Base-by-base conservation (phyloP, 2,888 invertebrate species). In the Agrochola lychnidis region DNA sequence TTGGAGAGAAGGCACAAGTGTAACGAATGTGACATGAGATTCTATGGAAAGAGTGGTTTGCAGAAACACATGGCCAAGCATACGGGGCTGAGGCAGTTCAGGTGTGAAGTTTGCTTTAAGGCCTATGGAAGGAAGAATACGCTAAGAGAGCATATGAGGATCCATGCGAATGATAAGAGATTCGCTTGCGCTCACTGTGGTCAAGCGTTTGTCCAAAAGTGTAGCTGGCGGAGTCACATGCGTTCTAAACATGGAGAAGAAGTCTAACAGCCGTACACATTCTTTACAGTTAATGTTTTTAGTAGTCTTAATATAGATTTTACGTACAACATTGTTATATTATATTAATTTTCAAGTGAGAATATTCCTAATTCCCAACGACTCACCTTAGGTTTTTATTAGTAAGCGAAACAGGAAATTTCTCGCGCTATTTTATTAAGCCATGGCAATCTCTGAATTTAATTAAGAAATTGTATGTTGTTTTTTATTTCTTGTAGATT, bases 1-100 rank as follows among this genome's bases (percentile, higher is more conserved):
- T 86, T 93, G 89, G 94, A 95, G 75, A 88, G 92, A 42, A 91
- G 92, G 22, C 96, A 95, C 57, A 93, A 92, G 36, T 97, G 97
- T 67, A 88, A 89, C 0, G 92, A 96, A 16, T 97, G 97, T 61
- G 95, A 94, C 0, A 95, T 94, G 89, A 89, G 88, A 10, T 94
- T 94, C 59, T 95, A 92, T 72, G 87, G 87, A 0, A 88, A 87
- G 45, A 89, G 89, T 25, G 84, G 86, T 22, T 77, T 95, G 63
- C 85, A 89, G 16, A 89, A 90, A 4, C 95, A 95, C 25, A 91
- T 93, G 91, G 85, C 91, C 0, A 93, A 92, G 59, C 95, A 95
- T 63, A 92, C 93, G 0, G 93, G 93, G 0, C 57, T 90, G 22
- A 90, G 91, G 40, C 85, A 91, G 72, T 95, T 91, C 57, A 87